Evolutionary conservation across 2,888 invertebrate species (phyloP).

Genomic region (Antheraea yamamai): DNA sequence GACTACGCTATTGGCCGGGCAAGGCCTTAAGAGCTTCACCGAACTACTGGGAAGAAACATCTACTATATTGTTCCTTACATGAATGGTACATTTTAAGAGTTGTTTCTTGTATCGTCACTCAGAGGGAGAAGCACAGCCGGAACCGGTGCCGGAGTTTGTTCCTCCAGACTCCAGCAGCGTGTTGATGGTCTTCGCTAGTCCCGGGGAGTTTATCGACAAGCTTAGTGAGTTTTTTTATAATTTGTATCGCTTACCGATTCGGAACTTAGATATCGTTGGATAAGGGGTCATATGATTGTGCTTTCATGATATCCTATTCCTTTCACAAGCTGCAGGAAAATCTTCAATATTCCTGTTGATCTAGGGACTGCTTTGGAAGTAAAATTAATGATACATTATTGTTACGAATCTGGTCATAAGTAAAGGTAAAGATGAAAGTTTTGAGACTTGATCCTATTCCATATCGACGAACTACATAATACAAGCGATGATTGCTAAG

Average conservation of each 20-base stretch:
- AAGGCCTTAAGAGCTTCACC: no score
- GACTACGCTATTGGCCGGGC: no score
- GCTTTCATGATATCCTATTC: no score
- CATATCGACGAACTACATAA: not conserved
- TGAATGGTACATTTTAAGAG: not conserved
- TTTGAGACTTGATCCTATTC: not conserved
- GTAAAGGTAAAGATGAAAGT: not conserved
- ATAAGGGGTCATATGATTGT: no score
- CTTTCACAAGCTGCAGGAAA: no score
- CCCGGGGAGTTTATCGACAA: constrained; percentile 73
- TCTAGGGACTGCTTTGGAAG: not conserved
- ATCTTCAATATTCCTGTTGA: not conserved
- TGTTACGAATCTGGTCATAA: not conserved
- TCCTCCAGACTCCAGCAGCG: constrained; percentile 65
- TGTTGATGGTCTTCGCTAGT: constrained; percentile 65
- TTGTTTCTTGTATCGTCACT: not conserved
- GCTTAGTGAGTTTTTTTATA: constrained; percentile 53
- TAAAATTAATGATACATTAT: not conserved
- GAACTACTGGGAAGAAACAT: not conserved
- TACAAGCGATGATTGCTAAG: no score
- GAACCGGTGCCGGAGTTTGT: constrained; percentile 62
- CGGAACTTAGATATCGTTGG: no score
- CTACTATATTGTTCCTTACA: not conserved
- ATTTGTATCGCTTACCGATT: not conserved
- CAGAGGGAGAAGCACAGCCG: constrained; percentile 68